Conservation (phyloP, 2,888 invertebrate genomes). For the Caenorhabditis panamensis region DNA sequence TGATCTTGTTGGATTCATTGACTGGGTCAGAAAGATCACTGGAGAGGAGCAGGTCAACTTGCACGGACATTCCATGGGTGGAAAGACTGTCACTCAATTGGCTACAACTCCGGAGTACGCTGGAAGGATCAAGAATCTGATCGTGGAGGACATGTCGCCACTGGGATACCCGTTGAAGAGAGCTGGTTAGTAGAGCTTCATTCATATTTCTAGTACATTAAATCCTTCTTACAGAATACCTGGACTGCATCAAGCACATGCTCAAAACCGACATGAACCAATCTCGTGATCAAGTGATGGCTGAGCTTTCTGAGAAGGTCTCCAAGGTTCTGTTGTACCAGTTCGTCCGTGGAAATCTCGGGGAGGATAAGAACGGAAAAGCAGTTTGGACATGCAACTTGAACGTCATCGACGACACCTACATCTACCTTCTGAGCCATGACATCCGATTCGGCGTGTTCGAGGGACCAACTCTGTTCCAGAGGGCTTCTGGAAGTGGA, state of each 20-base stretch:
- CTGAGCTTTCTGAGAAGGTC: slow-evolving; percentile 49
- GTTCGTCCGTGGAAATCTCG: slow-evolving; percentile 47
- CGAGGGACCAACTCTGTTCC: slow-evolving; percentile 49
- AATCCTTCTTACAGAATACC: slow-evolving; percentile 22
- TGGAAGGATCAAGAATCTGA: slow-evolving; percentile 36
- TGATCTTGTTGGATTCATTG: slow-evolving; percentile 48
- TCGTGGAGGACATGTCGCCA: slow-evolving; percentile 51
- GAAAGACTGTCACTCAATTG: slow-evolving; percentile 49
- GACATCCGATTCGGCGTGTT: slow-evolving; percentile 52
- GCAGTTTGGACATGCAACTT: slow-evolving; percentile 45
- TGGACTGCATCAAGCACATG: slow-evolving; percentile 54
- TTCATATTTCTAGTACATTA: not conserved
- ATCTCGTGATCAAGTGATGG: slow-evolving; percentile 40
- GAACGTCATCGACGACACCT: slow-evolving; percentile 52
- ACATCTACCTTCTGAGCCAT: slow-evolving; percentile 45
- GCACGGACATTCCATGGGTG: slow-evolving; percentile 51
- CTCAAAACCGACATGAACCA: slow-evolving; percentile 52
- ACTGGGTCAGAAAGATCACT: slow-evolving; percentile 48
- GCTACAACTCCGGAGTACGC: slow-evolving; percentile 52
- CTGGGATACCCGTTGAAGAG: slow-evolving; percentile 52
- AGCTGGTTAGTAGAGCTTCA: slow-evolving; percentile 31
- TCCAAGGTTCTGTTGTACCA: slow-evolving; percentile 52
- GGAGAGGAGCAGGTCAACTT: slow-evolving; percentile 45
- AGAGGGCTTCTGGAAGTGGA: slow-evolving; percentile 45
- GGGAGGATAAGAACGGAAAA: slow-evolving; percentile 45